Evolutionary conservation across 2,113 vertebrate genomes (phyloP), one percentile per base, ranked within the genome.

Genomic region (Protobothrops mucrosquamatus): DNA sequence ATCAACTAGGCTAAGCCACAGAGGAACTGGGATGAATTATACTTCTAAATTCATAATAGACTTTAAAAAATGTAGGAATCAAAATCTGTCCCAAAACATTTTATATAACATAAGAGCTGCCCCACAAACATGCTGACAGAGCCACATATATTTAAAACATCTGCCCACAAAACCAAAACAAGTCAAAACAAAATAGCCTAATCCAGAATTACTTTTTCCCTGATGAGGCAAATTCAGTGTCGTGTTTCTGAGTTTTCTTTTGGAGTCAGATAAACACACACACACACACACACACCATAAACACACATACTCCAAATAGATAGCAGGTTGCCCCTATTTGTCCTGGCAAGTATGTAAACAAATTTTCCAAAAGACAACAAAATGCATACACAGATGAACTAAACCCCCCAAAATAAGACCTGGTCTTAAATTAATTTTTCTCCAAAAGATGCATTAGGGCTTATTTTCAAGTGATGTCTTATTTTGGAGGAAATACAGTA

Each of bases 261-360:
- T 48, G 61, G 61, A 34, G 10, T 24, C 12, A 22, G 22, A 92
- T 48, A 92, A 39, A 39, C 15, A 74, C 34, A 74, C 64, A 74
- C 59, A 12, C 54, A 55, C 1, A 55, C 57, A 59, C 61, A 69
- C 64, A 34, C 69, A 7, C 18, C 34, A 39, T 20, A 81, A 22
- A 39, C 18, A 81, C 18, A 81, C 69, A 81, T 39, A 81, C 2
- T 81, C n/a, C 69, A 81, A 81, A 81, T 22, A 81, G 69, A 81
- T 56, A 52, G 61, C 46, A 93, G 87, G 55, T 81, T 95, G 81
- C 15, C 23, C 10, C 23, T n/a, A 12, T 92, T 94, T 89, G 46
- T 51, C 29, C 56, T 92, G 93, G 91, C 81, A 0, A 39, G 94
- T 92, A 95, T 95, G 93, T 54, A 97, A 12, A 95, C 96, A 93